These are phyloP conservation scores for Andrena haemorrhoa DNA, from an alignment of 2,888 invertebrate genomes.

Conservation along the genomic window DNA sequence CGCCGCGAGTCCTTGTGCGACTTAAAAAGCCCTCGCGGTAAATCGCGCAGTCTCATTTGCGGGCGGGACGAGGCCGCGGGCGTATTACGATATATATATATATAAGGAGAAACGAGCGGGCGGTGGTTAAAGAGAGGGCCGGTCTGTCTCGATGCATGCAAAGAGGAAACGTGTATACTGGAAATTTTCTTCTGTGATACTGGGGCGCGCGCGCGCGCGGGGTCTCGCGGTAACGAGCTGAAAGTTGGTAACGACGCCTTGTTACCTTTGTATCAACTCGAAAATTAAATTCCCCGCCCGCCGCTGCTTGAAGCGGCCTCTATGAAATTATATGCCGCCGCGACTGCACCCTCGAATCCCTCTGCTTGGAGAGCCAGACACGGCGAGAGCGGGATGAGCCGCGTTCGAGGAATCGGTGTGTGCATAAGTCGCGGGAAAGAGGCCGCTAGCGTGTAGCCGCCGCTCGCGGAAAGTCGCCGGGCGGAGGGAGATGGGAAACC, in stretches of 20 bases:
- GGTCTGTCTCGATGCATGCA: constrained; percentile 30
- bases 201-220: background rate
- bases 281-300: constrained; percentile 51
- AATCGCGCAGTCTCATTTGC: constrained; percentile 60
- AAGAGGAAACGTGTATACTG: constrained; percentile 34
- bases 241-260: constrained; percentile 54
- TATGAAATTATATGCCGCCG: constrained; percentile 9
- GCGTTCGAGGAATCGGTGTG: constrained; percentile 13
- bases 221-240: constrained; percentile 47
- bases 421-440: background rate
- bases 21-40: constrained; percentile 55
- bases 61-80: constrained; percentile 29
- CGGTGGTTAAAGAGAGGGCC: background rate
- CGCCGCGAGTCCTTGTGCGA: constrained; percentile 21
- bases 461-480: background rate
- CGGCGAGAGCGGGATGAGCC: background rate
- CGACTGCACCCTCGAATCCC: constrained; percentile 10
- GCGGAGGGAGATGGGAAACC: background rate
- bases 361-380: background rate
- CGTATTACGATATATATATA: constrained; percentile 54
- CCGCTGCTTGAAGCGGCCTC: constrained; percentile 12
- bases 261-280: constrained; percentile 57
- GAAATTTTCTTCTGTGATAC: constrained; percentile 53
- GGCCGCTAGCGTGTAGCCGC: background rate
- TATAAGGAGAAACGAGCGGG: constrained; percentile 6